Conservation (phyloP, 2,797 vertebrate genomes). For the Phrynocephalus guinanensis region DNA sequence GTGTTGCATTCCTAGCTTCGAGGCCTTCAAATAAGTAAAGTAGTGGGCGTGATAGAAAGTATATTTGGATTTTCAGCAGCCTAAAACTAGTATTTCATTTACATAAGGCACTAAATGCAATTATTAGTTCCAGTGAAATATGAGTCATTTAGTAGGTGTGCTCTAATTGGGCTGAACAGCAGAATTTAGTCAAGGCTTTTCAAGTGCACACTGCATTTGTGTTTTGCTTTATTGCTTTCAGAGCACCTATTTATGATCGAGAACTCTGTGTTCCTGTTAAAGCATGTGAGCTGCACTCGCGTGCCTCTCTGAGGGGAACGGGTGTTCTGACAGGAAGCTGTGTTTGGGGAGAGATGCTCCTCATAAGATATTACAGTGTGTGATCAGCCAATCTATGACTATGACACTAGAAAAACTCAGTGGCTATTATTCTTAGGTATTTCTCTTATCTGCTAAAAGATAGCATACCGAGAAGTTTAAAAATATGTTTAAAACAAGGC, state of each 20-base stretch:
- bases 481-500: not conserved
- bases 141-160: no score
- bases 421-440: not conserved
- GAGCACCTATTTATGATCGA: not conserved
- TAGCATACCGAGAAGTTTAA: not conserved
- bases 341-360: not conserved
- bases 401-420: not conserved
- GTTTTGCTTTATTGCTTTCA: conserved; percentile 8
- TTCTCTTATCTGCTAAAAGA: not conserved
- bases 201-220: not conserved
- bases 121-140: no score
- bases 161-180: no score
- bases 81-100: not conserved
- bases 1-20: no score
- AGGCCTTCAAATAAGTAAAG: no score
- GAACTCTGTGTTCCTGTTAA: not conserved
- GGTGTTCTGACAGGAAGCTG: not conserved
- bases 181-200: not conserved
- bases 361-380: not conserved
- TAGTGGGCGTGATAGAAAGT: rapidly evolving
- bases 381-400: not conserved
- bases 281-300: not conserved
- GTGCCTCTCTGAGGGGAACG: not conserved
- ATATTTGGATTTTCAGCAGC: not conserved
- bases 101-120: not conserved